Conservation (phyloP, 2,797 vertebrate genomes). For the Uromys caudimaculatus region DNA sequence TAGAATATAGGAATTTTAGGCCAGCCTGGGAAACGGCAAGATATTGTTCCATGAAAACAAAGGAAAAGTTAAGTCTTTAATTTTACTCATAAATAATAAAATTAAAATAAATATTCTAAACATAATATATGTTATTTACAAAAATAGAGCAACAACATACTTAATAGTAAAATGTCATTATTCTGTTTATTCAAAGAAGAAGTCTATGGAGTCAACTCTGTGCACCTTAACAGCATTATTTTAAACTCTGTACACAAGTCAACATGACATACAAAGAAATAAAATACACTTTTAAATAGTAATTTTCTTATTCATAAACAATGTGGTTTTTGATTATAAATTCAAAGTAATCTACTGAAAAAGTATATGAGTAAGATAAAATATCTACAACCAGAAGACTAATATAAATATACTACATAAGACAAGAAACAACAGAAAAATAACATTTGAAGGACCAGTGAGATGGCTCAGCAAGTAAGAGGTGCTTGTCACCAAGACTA, state of each 20-base stretch:
- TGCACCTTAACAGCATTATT: neutral
- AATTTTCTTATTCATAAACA: neutral
- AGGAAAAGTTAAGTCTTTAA: neutral
- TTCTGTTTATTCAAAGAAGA: neutral
- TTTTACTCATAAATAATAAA: neutral
- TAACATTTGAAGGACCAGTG: neutral
- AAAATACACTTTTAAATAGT: constrained; percentile 27
- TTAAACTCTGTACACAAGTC: neutral
- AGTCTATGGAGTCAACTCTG: neutral
- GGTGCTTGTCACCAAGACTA: neutral
- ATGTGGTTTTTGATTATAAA: neutral
- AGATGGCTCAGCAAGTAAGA: neutral
- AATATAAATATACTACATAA: neutral
- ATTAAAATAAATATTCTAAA: neutral
- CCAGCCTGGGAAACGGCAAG: neutral
- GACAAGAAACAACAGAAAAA: neutral
- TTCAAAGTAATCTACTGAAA: neutral
- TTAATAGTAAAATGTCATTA: neutral
- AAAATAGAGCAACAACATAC: neutral
- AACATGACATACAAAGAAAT: neutral
- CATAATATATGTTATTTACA: neutral
- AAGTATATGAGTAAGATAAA: neutral
- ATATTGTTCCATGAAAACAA: neutral
- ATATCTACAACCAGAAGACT: neutral
- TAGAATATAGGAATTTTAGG: neutral